phyloP scores from a whole-genome alignment of 2,113 vertebrate species.

The Lampris megalopsis region DNA sequence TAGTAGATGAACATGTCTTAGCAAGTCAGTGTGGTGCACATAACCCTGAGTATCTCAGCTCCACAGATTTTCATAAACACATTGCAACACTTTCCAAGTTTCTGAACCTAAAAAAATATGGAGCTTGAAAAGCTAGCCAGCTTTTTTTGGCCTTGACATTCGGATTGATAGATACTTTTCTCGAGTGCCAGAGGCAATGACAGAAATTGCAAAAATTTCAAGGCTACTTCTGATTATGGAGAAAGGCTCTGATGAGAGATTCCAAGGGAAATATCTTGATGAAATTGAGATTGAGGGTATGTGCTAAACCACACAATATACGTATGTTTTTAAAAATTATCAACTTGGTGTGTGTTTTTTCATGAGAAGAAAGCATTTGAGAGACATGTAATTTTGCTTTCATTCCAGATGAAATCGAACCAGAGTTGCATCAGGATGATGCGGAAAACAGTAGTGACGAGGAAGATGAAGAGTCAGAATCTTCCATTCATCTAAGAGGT shows the following conservation, averaged over 20 bases:
- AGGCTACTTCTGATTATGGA: slow-evolving; percentile 57
- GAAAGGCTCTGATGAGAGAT: slow-evolving; percentile 26
- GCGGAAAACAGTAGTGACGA: background rate
- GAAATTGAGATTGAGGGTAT: slow-evolving; percentile 68
- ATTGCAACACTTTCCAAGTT: slow-evolving; percentile 56
- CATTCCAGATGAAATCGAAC: slow-evolving; percentile 49
- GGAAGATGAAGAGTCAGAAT: slow-evolving; percentile 6
- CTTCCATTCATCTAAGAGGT: background rate
- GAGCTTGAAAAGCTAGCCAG: slow-evolving; percentile 41
- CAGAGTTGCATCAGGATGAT: slow-evolving; percentile 32
- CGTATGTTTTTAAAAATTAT: background rate
- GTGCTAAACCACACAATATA: background rate
- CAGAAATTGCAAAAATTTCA: slow-evolving; percentile 58
- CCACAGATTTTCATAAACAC: slow-evolving; percentile 28
- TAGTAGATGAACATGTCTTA: background rate
- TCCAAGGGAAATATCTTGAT: slow-evolving; percentile 66
- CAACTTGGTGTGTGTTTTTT: background rate
- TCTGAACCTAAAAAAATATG: slow-evolving; percentile 47
- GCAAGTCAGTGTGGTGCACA: slow-evolving; percentile 24
- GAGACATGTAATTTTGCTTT: background rate
- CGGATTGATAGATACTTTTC: slow-evolving; percentile 54
- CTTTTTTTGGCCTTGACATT: slow-evolving; percentile 53
- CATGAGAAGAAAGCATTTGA: background rate
- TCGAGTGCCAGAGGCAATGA: slow-evolving; percentile 48
- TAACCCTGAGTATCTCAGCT: slow-evolving; percentile 25